A percentile compares a stretch with the other conserved stretches of the same genome.
Evolutionary conservation across 92 coral and sea anemone genomes (phyloP).

Genomic region (Desmophyllum pertusum): DNA sequence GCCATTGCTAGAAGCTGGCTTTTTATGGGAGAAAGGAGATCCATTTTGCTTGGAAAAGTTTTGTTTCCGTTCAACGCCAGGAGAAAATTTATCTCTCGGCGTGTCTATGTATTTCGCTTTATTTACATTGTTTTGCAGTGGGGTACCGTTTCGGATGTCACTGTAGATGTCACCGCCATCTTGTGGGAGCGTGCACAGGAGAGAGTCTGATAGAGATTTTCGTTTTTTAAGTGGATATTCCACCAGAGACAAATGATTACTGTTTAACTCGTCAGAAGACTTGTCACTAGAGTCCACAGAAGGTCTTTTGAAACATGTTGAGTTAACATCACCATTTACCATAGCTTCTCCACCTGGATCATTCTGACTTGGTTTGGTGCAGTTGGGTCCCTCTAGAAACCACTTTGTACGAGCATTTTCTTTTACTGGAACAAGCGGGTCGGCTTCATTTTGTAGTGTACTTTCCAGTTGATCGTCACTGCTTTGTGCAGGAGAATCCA

Average conservation of each 20-base stretch:
- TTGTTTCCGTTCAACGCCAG: not conserved
- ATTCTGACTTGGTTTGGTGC: not conserved
- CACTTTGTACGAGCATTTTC: constrained; percentile 18
- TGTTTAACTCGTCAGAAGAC: not conserved
- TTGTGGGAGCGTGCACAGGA: constrained; percentile 23
- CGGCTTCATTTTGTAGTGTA: not conserved
- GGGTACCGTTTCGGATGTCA: not conserved
- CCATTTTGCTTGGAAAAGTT: constrained; percentile 33
- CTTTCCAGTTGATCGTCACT: not conserved
- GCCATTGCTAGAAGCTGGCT: constrained; percentile 19
- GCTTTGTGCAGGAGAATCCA: not conserved
- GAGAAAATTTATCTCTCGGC: not conserved
- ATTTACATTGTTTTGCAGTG: not conserved
- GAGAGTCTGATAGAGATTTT: constrained; percentile 46
- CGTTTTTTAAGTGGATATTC: constrained; percentile 18
- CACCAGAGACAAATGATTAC: not conserved
- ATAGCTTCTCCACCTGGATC: not conserved
- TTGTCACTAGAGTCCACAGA: constrained; percentile 7
- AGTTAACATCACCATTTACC: constrained; percentile 12
- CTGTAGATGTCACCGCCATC: not conserved
- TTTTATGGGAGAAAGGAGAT: constrained; percentile 24
- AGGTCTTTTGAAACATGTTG: constrained; percentile 12
- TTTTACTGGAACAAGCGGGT: not conserved
- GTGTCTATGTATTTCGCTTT: not conserved
- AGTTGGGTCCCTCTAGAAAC: constrained; percentile 2